Evolutionary conservation across 2,888 invertebrate species (phyloP).

Genomic region (Mechanitis messenoides): DNA sequence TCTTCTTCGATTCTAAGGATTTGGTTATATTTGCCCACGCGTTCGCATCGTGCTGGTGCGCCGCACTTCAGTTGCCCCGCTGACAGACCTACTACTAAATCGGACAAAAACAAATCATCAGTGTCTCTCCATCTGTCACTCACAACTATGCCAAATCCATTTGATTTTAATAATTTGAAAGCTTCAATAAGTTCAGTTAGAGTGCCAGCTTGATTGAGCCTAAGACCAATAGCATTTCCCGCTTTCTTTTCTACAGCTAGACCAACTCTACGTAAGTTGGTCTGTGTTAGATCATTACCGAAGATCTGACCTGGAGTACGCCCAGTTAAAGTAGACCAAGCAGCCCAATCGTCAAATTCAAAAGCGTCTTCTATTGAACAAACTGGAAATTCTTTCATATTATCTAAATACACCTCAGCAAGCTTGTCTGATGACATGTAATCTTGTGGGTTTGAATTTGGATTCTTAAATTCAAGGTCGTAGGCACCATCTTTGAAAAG

Average conservation of each 20-base stretch:
- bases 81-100: constrained; percentile 96
- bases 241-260: constrained; percentile 96
- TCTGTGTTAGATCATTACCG: constrained; percentile 97
- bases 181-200: constrained; percentile 97
- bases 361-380: constrained; percentile 98
- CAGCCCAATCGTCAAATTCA: constrained; percentile 98
- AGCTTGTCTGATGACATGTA: constrained; percentile 90
- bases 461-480: constrained; percentile 98
- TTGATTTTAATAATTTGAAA: constrained; percentile 93
- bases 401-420: constrained; percentile 89
- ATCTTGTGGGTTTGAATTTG: constrained; percentile 88
- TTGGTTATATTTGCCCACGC: constrained; percentile 98
- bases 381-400: constrained; percentile 92
- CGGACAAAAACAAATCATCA: constrained; percentile 98
- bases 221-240: constrained; percentile 93
- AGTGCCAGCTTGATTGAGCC: constrained; percentile 98
- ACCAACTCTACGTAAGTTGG: constrained; percentile 90
- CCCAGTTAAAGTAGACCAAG: constrained; percentile 87
- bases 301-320: constrained; percentile 85
- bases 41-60: constrained; percentile 96
- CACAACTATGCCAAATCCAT: constrained; percentile 88
- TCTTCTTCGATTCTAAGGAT: constrained; percentile 98
- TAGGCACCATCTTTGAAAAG: constrained; percentile 91
- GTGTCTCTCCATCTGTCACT: constrained; percentile 92
- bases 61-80: constrained; percentile 99